Conservation (phyloP, 2,888 invertebrate species). For the Prosopocoilus inquinatus region DNA sequence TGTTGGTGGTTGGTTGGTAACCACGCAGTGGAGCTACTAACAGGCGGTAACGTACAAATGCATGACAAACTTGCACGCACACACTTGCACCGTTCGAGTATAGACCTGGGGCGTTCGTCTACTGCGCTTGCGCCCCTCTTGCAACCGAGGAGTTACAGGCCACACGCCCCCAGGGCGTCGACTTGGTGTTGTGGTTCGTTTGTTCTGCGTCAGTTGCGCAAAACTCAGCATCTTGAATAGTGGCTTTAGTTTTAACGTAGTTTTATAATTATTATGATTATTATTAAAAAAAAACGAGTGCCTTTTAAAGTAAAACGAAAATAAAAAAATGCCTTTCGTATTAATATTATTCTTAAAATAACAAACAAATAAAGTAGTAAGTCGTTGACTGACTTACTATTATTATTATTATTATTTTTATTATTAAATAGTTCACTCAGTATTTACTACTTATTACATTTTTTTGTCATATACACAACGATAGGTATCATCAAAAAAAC, state of each 20-base stretch:
- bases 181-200: constrained; percentile 77
- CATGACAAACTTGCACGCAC: constrained; percentile 54
- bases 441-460: no score
- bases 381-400: no score
- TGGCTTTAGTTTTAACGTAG: constrained; percentile 6
- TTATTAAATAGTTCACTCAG: background rate
- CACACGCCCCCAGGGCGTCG: constrained; percentile 59
- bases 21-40: constrained; percentile 65
- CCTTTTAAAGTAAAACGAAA: no score
- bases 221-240: constrained; percentile 58
- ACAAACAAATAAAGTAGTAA: no score
- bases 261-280: no score
- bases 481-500: no score
- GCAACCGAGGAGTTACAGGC: constrained; percentile 45
- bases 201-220: constrained; percentile 71
- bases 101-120: constrained; percentile 42
- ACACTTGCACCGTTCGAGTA: constrained; percentile 41
- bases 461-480: no score
- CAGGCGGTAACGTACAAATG: constrained; percentile 70
- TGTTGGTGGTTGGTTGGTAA: constrained; percentile 30
- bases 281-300: constrained; percentile 8
- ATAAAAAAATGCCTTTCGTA: constrained; percentile 6
- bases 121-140: constrained; percentile 38
- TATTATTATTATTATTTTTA: no score
- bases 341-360: no score